Evolutionary conservation across 1,140 invertebrate species (phyloP).

Genomic region (Pogonognathellus flavescens): DNA sequence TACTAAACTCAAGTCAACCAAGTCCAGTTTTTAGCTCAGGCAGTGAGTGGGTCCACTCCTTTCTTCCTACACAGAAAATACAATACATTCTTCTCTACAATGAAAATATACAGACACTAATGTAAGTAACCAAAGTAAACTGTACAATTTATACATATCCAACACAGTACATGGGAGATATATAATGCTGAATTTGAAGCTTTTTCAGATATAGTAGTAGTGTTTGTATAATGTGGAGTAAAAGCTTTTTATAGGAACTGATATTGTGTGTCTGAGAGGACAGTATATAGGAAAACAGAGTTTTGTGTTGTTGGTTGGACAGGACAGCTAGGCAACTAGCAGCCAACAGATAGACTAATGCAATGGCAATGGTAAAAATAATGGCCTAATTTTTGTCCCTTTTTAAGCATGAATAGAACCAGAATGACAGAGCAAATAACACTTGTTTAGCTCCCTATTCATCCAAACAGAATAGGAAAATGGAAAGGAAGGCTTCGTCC

Average conservation of each 20-base stretch:
- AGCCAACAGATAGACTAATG: constrained; percentile 7
- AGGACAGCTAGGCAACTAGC: background rate
- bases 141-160: background rate
- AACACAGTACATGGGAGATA: no score
- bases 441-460: constrained; percentile 66
- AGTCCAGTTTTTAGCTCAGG: background rate
- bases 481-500: constrained; percentile 58
- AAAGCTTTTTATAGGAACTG: no score
- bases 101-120: constrained; percentile 24
- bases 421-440: constrained; percentile 67
- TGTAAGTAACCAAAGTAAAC: constrained; percentile 45
- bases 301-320: background rate
- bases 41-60: constrained; percentile 13
- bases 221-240: no score
- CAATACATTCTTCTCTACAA: background rate
- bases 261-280: no score
- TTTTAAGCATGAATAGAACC: constrained; percentile 65
- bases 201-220: constrained; percentile 10
- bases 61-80: no score
- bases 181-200: constrained; percentile 11
- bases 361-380: constrained; percentile 56
- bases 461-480: constrained; percentile 59
- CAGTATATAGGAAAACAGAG: background rate
- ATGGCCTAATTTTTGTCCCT: constrained; percentile 67
- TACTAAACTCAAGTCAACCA: background rate